Conservation (phyloP, 2,113 vertebrate species). For the Spea bombifrons region DNA sequence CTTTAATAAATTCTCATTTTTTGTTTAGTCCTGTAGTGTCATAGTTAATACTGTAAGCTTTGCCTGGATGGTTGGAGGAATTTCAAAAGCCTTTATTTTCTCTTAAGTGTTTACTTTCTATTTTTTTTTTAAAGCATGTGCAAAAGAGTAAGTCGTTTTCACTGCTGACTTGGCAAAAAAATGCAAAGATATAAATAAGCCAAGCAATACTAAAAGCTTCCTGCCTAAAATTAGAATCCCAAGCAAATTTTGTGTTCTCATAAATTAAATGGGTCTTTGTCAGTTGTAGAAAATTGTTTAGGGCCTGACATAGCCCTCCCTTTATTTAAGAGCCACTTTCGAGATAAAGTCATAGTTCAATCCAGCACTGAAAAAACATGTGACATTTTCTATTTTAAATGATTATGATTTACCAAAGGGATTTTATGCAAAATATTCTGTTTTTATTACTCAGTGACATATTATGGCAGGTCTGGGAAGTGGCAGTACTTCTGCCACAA, state of each 20-base stretch:
- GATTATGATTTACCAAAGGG: no score
- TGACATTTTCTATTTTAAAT: no score
- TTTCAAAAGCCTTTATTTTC: constrained; percentile 54
- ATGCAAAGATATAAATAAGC: constrained; percentile 46
- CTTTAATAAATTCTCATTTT: constrained; percentile 28
- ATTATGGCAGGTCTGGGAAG: no score
- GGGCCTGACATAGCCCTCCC: constrained; percentile 9
- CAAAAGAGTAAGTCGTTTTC: constrained; percentile 52
- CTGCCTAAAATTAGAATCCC: constrained; percentile 52
- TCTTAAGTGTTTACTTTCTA: constrained; percentile 50
- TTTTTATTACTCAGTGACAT: no score
- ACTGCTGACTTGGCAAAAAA: constrained; percentile 53
- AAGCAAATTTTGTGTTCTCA: constrained; percentile 52
- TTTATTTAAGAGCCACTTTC: no score
- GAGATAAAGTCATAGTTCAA: no score
- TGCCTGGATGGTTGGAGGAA: constrained; percentile 33
- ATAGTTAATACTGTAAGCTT: constrained; percentile 15
- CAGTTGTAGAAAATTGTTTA: constrained; percentile 33
- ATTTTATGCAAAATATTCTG: no score
- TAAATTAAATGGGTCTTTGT: constrained; percentile 55
- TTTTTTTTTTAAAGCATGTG: constrained; percentile 55
- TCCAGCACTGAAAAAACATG: no score
- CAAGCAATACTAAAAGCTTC: constrained; percentile 50
- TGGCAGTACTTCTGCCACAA: no score
- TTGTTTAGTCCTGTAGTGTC: constrained; percentile 7